These are phyloP conservation scores for Calameuta idolon DNA, from an alignment of 2,888 invertebrate species.

Conservation along the genomic window DNA sequence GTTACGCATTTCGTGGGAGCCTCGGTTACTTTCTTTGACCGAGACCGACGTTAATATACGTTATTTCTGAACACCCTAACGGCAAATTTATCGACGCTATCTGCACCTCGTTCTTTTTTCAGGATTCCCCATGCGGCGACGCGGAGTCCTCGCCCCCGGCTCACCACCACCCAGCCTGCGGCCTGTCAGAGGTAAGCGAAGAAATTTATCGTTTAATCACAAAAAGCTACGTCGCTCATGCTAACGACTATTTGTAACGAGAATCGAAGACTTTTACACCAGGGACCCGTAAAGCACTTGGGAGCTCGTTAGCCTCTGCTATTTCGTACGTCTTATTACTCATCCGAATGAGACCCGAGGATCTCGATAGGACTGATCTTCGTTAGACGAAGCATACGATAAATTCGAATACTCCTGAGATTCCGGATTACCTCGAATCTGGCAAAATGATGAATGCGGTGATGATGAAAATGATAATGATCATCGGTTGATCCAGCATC, in stretches of 20 bases:
- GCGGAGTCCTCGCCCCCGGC: conserved; percentile 46
- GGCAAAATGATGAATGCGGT: no score
- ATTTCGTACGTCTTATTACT: neutral
- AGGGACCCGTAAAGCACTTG: neutral
- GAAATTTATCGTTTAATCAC: neutral
- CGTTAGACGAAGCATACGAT: neutral
- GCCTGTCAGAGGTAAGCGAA: conserved; percentile 43
- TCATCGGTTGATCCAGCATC: neutral
- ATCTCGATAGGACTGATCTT: neutral
- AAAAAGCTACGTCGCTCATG: neutral
- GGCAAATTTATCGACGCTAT: neutral
- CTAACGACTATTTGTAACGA: neutral
- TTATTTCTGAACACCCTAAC: neutral
- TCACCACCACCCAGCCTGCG: conserved; percentile 40
- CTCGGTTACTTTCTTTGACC: neutral
- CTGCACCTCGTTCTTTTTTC: conserved; percentile 27
- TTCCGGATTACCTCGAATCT: neutral
- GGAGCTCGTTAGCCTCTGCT: neutral
- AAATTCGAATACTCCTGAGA: neutral
- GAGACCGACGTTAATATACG: neutral
- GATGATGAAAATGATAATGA: neutral
- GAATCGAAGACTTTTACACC: neutral
- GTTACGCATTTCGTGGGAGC: neutral
- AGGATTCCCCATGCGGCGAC: conserved; percentile 60
- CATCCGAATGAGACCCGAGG: neutral